Percentiles rank a stretch among this genome's conserved stretches.
Conservation (phyloP, 2,113 vertebrate genomes). For the Chaenogobius annularis region DNA sequence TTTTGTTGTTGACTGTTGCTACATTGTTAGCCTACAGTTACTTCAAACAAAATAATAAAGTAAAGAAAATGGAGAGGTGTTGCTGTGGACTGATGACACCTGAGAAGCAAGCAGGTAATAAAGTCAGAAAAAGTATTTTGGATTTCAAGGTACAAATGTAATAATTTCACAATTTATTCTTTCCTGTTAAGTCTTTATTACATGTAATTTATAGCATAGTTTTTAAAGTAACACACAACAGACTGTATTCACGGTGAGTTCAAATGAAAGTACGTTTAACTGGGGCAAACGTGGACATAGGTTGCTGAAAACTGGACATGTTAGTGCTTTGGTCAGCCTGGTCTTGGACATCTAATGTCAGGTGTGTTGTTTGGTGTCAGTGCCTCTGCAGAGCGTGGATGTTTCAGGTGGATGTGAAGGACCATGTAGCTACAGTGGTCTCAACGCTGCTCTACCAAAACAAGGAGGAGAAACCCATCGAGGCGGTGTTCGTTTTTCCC, state of each 20-base stretch:
- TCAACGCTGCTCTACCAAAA: conserved; percentile 83
- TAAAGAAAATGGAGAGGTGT: conserved; percentile 33
- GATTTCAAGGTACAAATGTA: no score
- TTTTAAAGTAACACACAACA: no score
- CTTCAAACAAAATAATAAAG: not conserved
- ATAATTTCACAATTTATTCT: no score
- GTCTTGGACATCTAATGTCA: not conserved
- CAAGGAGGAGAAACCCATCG: conserved; percentile 75
- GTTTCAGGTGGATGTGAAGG: conserved; percentile 51
- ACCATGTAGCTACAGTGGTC: conserved; percentile 81
- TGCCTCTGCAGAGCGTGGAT: conserved; percentile 80
- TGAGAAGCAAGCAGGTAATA: conserved; percentile 49
- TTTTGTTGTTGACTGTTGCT: no score
- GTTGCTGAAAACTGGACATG: no score
- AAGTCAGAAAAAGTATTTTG: not conserved
- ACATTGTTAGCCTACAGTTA: no score
- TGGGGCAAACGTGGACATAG: no score
- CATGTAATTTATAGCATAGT: no score
- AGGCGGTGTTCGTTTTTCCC: conserved; percentile 84
- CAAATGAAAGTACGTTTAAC: no score
- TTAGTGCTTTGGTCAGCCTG: not conserved
- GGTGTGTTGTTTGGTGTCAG: conserved; percentile 49
- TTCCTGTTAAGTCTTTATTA: no score
- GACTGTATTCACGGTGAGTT: no score
- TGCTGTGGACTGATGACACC: conserved; percentile 52